Evolutionary conservation across 1,140 invertebrate species (phyloP).

Genomic region (Euura lappo): DNA sequence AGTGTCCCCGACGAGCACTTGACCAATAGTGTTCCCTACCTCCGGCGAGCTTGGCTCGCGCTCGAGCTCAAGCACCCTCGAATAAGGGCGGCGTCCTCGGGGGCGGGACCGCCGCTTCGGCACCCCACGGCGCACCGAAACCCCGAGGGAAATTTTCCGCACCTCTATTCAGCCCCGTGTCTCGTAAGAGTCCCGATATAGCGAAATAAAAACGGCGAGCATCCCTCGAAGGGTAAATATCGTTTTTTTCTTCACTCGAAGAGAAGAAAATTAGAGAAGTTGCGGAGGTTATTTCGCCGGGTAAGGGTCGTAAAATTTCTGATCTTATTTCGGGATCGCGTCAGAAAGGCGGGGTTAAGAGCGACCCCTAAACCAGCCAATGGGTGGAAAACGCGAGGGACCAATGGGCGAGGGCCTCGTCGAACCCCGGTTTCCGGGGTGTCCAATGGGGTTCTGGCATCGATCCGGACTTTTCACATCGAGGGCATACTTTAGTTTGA

Average conservation of each 20-base stretch:
- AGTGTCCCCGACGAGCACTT: slow-evolving; percentile 61
- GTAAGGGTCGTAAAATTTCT: no score
- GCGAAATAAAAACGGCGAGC: neutral
- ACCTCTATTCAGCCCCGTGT: slow-evolving; percentile 9
- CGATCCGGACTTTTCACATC: slow-evolving; percentile 34
- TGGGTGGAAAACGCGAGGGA: neutral
- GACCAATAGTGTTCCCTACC: slow-evolving; percentile 57
- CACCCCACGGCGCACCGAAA: slow-evolving; percentile 6
- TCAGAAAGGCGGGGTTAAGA: slow-evolving; percentile 24
- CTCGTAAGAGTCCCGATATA: neutral
- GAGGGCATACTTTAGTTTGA: slow-evolving; percentile 52
- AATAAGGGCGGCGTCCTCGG: slow-evolving; percentile 28
- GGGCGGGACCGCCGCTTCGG: slow-evolving; percentile 37
- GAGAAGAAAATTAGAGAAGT: neutral
- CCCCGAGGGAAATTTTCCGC: neutral
- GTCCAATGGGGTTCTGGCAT: neutral
- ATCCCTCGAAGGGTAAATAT: neutral
- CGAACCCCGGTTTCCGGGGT: neutral
- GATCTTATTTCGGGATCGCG: no score
- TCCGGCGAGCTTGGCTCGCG: slow-evolving; percentile 41
- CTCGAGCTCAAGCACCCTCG: slow-evolving; percentile 49
- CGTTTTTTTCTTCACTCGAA: neutral
- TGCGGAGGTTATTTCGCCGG: neutral
- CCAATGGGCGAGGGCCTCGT: neutral
- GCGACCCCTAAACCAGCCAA: slow-evolving; percentile 28